Conservation (phyloP, 2,888 invertebrate species). For the Macrosoma leucophasiata region DNA sequence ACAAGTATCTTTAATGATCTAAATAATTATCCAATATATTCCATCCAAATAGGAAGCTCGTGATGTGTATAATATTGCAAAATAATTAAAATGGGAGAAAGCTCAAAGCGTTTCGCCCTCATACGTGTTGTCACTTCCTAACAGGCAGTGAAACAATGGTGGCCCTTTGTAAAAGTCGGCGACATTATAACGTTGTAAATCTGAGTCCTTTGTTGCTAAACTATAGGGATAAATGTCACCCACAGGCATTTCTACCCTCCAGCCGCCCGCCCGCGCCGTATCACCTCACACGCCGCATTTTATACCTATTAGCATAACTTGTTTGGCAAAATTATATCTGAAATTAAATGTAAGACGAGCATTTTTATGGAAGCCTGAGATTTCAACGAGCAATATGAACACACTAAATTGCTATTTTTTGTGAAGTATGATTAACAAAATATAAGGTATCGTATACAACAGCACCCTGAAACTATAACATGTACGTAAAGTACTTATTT, state of each 20-base stretch:
- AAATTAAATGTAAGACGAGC: too few species aligned
- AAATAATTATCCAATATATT: background rate
- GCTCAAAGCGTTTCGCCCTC: constrained; percentile 35
- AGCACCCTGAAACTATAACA: too few species aligned
- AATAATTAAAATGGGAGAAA: constrained; percentile 7
- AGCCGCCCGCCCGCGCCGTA: background rate
- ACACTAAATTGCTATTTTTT: too few species aligned
- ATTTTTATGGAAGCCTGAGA: too few species aligned
- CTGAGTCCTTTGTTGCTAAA: constrained; percentile 53
- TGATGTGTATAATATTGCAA: constrained; percentile 1
- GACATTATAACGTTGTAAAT: constrained; percentile 49
- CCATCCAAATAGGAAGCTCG: background rate
- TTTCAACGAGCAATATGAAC: too few species aligned
- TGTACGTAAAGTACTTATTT: too few species aligned
- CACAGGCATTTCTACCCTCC: constrained; percentile 31
- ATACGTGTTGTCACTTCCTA: constrained; percentile 37
- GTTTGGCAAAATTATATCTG: too few species aligned
- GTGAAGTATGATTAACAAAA: too few species aligned
- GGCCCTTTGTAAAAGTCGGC: constrained; percentile 35
- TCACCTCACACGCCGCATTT: too few species aligned
- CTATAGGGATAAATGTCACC: constrained; percentile 59
- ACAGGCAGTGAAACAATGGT: constrained; percentile 42
- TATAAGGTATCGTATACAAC: too few species aligned
- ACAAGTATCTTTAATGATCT: background rate
- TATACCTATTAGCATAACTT: too few species aligned